phyloP scores from a whole-genome alignment of 2,888 invertebrate species.

The Cordylochernes scorpioides region DNA sequence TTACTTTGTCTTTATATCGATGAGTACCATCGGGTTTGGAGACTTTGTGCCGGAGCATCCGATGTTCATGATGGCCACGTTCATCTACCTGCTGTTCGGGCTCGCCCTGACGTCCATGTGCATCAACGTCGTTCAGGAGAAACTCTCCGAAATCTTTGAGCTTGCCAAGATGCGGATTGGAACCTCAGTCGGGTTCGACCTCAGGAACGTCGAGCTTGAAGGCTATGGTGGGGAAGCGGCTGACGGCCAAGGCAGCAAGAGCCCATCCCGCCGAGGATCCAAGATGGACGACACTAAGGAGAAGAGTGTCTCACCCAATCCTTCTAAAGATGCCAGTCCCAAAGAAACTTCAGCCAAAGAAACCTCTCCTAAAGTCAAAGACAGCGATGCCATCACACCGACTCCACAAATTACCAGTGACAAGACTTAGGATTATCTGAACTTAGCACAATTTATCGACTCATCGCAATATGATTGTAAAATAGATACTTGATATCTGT shows the following conservation, averaged over 20 bases:
- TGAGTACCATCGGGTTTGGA: conserved; percentile 79
- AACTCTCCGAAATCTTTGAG: conserved; percentile 41
- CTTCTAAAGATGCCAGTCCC: no score
- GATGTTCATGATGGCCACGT: conserved; percentile 63
- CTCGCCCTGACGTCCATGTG: conserved; percentile 71
- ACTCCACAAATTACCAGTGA: no score
- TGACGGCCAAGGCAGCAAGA: conserved; percentile 5
- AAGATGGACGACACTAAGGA: no score
- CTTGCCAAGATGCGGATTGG: conserved; percentile 15
- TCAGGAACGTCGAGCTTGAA: conserved; percentile 12
- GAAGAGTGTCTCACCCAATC: no score
- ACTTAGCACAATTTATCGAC: no score
- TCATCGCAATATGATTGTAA: no score
- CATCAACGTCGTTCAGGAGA: conserved; percentile 36
- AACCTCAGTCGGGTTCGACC: conserved; percentile 14
- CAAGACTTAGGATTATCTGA: no score
- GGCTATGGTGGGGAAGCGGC: conserved; percentile 9
- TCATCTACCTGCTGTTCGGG: conserved; percentile 60
- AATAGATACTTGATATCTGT: no score
- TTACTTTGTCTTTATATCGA: conserved; percentile 78
- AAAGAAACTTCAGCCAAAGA: no score
- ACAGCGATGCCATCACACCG: no score
- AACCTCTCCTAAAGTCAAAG: no score
- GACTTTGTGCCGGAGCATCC: conserved; percentile 67
- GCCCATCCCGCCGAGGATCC: no score